Conservation (phyloP, 2,888 invertebrate species). For the Thera obeliscata region DNA sequence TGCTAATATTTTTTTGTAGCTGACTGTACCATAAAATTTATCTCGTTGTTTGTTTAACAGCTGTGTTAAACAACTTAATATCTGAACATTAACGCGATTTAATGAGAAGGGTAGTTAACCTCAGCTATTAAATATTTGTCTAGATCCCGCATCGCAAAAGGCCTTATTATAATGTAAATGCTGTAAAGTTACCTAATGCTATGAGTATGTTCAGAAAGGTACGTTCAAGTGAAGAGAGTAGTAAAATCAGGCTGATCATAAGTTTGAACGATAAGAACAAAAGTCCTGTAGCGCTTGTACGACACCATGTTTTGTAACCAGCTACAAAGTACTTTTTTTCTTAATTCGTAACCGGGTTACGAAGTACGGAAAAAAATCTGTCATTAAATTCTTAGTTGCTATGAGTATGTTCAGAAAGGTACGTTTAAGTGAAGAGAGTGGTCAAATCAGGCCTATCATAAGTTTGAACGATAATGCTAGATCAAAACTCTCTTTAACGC, state of each 20-base stretch:
- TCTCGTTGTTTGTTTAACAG: not conserved
- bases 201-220: not conserved
- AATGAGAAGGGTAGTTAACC: constrained; percentile 11
- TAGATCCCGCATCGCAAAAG: constrained; percentile 9
- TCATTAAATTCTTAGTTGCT: not conserved
- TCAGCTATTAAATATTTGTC: constrained; percentile 18
- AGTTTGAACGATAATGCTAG: not conserved
- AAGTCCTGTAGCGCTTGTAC: no score
- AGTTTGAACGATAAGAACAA: not conserved
- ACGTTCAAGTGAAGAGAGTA: not conserved
- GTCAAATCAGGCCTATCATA: not conserved
- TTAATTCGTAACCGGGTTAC: no score
- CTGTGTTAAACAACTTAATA: not conserved
- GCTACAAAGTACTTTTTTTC: no score
- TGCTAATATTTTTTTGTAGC: no score
- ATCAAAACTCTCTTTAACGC: no score
- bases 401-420: not conserved
- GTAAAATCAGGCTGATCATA: not conserved
- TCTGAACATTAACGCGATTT: not conserved
- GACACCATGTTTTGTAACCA: no score
- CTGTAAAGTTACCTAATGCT: constrained; percentile 3
- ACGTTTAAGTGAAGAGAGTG: constrained; percentile 1
- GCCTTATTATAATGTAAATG: constrained; percentile 14
- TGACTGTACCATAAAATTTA: not conserved
- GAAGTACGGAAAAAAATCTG: no score